Conservation (phyloP, 2,888 invertebrate genomes). For the Campoplex nolae region DNA sequence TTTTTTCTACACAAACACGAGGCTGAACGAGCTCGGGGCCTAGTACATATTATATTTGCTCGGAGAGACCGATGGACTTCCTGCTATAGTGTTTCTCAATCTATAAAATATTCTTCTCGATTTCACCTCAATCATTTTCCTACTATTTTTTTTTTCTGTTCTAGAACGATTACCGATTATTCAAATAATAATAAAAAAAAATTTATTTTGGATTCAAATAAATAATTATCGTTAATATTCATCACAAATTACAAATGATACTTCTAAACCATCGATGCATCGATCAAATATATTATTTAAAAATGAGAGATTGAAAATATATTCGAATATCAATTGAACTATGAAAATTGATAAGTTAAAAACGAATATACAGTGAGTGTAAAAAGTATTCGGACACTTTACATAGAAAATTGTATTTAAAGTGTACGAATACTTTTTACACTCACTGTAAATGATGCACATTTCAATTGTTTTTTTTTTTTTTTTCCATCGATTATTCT, state of each 20-base stretch:
- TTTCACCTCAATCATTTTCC: background rate
- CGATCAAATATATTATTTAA: background rate
- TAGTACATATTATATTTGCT: slow-evolving; percentile 11
- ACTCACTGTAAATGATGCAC: background rate
- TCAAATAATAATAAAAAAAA: background rate
- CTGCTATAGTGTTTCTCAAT: background rate
- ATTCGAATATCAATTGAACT: background rate
- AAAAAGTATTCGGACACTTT: too few relatives aligned
- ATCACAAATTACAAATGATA: too few relatives aligned
- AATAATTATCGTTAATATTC: background rate
- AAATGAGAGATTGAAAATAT: too few relatives aligned
- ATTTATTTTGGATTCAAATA: background rate
- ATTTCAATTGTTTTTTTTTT: background rate
- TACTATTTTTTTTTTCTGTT: background rate
- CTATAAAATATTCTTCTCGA: slow-evolving; percentile 11
- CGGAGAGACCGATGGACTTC: slow-evolving; percentile 21
- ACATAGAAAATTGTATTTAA: too few relatives aligned
- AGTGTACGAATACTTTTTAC: too few relatives aligned
- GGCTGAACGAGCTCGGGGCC: background rate
- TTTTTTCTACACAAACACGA: slow-evolving; percentile 32
- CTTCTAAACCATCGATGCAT: background rate
- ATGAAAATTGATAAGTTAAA: background rate
- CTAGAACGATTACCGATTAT: background rate
- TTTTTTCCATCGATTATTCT: slow-evolving; percentile 18
- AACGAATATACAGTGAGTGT: background rate